Percentiles rank a stretch among this genome's conserved stretches.
Evolutionary conservation across 2,797 vertebrate genomes (phyloP).

Genomic region (Melanotaenia maccullochi): DNA sequence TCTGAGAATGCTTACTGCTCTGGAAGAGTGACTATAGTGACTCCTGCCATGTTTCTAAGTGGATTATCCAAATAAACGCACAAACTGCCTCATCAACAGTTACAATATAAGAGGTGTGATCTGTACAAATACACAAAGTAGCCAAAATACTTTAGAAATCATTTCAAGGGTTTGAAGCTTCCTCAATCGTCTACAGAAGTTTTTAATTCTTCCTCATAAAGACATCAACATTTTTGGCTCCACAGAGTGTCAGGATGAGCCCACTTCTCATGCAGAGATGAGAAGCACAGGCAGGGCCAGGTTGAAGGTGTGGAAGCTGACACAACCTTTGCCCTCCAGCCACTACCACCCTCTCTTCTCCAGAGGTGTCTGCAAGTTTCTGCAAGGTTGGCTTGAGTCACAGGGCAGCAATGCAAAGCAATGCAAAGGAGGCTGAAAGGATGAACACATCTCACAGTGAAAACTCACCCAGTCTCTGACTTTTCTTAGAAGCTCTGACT

Average conservation of each 20-base stretch:
- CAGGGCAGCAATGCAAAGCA: neutral
- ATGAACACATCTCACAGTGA: constrained; percentile 15
- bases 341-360: constrained; percentile 1
- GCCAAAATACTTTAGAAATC: neutral
- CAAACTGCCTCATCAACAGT: neutral
- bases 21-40: neutral
- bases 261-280: constrained; percentile 16
- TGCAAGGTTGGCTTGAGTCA: constrained; percentile 22
- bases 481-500: constrained; percentile 29
- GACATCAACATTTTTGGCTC: constrained; percentile 25
- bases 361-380: constrained; percentile 8
- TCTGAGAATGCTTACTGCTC: neutral
- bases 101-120: neutral
- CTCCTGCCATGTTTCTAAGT: neutral
- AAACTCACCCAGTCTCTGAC: constrained; percentile 26
- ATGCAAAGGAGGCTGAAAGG: neutral
- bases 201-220: constrained; percentile 22
- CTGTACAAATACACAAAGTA: neutral
- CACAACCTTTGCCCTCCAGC: constrained; percentile 31
- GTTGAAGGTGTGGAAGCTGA: constrained; percentile 26
- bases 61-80: neutral
- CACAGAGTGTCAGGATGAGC: constrained; percentile 6
- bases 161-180: neutral
- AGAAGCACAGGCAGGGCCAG: constrained; percentile 19
- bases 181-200: constrained; percentile 4